phyloP scores from a whole-genome alignment of 2,888 invertebrate genomes.

The Eucera pruinosa region DNA sequence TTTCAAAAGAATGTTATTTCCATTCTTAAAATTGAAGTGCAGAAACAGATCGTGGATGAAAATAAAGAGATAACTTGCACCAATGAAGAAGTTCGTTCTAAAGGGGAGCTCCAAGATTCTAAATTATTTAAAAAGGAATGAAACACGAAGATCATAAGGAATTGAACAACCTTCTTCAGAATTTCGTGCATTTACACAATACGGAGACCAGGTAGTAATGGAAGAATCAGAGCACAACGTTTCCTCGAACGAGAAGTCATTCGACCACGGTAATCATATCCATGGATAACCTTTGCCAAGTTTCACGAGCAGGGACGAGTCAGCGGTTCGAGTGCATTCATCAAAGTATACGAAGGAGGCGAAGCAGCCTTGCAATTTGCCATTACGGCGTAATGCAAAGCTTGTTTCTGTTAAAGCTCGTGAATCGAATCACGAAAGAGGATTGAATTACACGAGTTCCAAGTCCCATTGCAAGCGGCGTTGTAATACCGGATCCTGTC shows the following conservation, averaged over 20 bases:
- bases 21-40: no score
- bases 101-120: no score
- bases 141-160: no score
- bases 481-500: constrained; percentile 42
- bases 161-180: background rate
- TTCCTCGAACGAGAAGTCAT: background rate
- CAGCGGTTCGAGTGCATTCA: constrained; percentile 7
- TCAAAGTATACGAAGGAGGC: constrained; percentile 42
- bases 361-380: constrained; percentile 55
- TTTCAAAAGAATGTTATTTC: no score
- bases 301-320: constrained; percentile 7
- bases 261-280: constrained; percentile 23
- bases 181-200: background rate
- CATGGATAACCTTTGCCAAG: constrained; percentile 17
- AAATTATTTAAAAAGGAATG: no score
- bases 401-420: constrained; percentile 51
- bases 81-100: no score
- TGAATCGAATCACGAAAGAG: constrained; percentile 61
- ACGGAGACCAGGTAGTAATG: background rate
- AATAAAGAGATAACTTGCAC: no score
- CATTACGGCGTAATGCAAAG: constrained; percentile 54
- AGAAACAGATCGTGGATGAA: no score
- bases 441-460: constrained; percentile 58
- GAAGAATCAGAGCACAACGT: background rate
- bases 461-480: constrained; percentile 24